Evolutionary conservation across 2,888 invertebrate genomes (phyloP).

Genomic region (Ochropleura leucogaster): DNA sequence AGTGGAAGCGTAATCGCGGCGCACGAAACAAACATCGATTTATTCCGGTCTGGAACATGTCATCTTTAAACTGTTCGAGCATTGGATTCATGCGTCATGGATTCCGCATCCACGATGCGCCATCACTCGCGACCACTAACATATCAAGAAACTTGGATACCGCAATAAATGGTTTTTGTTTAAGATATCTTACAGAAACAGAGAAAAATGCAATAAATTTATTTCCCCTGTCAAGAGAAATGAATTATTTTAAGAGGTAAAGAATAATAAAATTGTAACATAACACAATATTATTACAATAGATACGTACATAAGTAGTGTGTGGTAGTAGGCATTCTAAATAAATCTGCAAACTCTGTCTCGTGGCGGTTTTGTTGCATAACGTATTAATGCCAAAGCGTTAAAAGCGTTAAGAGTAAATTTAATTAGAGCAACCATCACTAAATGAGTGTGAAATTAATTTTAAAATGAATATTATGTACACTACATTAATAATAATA

Average conservation of each 20-base stretch:
- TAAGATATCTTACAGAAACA: slow-evolving; percentile 38
- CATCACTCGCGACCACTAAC: slow-evolving; percentile 2
- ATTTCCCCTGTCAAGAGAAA: slow-evolving; percentile 49
- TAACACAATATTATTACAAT: slow-evolving; percentile 59
- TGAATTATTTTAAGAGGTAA: slow-evolving; percentile 38
- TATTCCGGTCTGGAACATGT: background rate
- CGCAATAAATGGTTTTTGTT: slow-evolving; percentile 63
- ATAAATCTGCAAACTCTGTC: slow-evolving; percentile 87
- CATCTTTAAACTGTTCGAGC: background rate
- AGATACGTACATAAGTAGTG: slow-evolving; percentile 70
- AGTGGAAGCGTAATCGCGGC: background rate
- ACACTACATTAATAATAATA: slow-evolving; percentile 79
- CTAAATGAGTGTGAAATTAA: slow-evolving; percentile 82
- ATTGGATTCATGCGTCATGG: background rate
- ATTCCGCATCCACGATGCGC: background rate
- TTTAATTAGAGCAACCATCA: slow-evolving; percentile 78
- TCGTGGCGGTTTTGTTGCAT: slow-evolving; percentile 88
- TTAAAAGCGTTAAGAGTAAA: slow-evolving; percentile 79
- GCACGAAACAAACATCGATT: background rate
- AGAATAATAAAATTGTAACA: slow-evolving; percentile 38
- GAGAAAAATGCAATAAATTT: slow-evolving; percentile 47
- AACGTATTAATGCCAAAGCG: slow-evolving; percentile 80
- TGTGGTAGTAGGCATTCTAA: slow-evolving; percentile 78
- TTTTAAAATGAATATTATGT: slow-evolving; percentile 78
- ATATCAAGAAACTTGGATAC: slow-evolving; percentile 43